Base-by-base conservation (phyloP, 2,888 invertebrate genomes). In the Oxytorus armatus region DNA sequence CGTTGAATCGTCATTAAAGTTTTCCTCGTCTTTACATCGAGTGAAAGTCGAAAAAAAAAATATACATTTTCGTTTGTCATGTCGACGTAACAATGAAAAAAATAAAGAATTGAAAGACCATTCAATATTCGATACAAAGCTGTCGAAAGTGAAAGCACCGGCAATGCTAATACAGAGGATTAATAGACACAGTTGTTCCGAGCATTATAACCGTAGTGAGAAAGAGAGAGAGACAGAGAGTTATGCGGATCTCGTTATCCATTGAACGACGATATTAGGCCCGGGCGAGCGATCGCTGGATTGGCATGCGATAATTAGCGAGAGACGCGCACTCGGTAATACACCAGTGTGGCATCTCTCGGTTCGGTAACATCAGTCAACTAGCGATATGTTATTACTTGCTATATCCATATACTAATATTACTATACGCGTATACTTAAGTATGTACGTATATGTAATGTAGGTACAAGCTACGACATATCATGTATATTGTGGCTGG, bases 231-330 rank as follows among this genome's bases (percentile, higher is more conserved):
- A 21, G 53, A 53, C 10, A 53, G 53, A 39, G 23, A 42, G 68
- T 42, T 39, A 16, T 36, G 53, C n/a, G 47, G 59, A 77, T 77
- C 77, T 66, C 66, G 72, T 77, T 77, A 77, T 77, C 63, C 61
- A 68, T 75, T 75, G 69, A 75, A 55, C 36, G 53, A 44, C 39
- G 53, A 63, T 57, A 65, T 72, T 77, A 57, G 65, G 57, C n/a
- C 57, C 14, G 49, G 53, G 74, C 66, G 42, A 73, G 59, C 66
- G 66, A 73, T 77, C 66, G 72, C 33, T 47, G 63, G 55, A 79
- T 79, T 79, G 79, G 75, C 79, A 79, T 79, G 74, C 69, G 69
- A 75, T 79, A 79, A 79, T 79, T 75, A 75, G 63, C 69, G 55
- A 63, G 55, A 63, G 49, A 42, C 36, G 23, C 55, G 44, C 53